These are phyloP conservation scores for Drosophila auraria DNA, from an alignment of 1,140 invertebrate genomes.

Conservation along the genomic window DNA sequence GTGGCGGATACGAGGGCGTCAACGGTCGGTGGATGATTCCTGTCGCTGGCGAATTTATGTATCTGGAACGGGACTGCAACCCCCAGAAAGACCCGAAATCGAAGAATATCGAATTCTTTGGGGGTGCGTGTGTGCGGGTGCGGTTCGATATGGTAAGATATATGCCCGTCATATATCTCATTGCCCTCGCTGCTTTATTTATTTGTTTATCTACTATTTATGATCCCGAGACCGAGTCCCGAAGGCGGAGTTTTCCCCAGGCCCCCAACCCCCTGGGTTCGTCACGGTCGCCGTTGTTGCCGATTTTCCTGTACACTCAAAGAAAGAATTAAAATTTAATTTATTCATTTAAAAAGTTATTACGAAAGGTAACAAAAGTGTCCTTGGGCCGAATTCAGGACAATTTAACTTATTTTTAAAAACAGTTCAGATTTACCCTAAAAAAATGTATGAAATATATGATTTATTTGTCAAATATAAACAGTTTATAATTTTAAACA, in stretches of 20 bases:
- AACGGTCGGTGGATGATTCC: conserved; percentile 62
- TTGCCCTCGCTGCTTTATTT: conserved; percentile 61
- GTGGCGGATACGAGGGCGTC: conserved; percentile 20
- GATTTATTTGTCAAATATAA: neutral
- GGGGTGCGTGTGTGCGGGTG: conserved; percentile 31
- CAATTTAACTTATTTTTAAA: too few species aligned
- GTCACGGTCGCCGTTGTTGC: conserved; percentile 68
- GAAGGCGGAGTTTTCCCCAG: conserved; percentile 23
- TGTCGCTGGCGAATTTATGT: conserved; percentile 62
- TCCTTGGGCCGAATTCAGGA: too few species aligned
- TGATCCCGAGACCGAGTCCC: conserved; percentile 49
- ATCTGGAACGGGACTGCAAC: conserved; percentile 70
- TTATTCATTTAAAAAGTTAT: too few species aligned
- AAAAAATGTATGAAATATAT: neutral
- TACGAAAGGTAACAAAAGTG: too few species aligned
- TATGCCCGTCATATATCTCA: conserved; percentile 73
- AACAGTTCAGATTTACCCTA: neutral
- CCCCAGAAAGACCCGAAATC: conserved; percentile 53
- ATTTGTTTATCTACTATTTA: conserved; percentile 82
- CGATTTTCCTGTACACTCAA: conserved; percentile 47
- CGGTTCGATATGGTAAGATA: conserved; percentile 59
- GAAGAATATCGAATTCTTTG: conserved; percentile 51
- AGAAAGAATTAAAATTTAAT: neutral
- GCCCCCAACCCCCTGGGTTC: conserved; percentile 29
- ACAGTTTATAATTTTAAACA: neutral